These are phyloP conservation scores for Carcinoscorpius rotundicauda DNA, from an alignment of 1,140 invertebrate species.

Conservation along the genomic window DNA sequence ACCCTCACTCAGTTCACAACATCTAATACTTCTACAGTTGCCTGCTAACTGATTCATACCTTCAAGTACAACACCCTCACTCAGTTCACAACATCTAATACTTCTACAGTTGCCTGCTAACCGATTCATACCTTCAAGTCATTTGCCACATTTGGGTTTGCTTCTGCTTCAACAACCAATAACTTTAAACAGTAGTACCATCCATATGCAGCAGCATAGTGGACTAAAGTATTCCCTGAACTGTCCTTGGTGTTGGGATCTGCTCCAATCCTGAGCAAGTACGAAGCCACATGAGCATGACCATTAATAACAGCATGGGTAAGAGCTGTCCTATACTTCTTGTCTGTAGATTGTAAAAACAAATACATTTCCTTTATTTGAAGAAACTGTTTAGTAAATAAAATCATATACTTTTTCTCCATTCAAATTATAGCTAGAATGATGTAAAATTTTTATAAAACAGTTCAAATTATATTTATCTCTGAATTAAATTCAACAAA, in stretches of 20 bases:
- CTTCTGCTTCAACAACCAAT: constrained; percentile 37
- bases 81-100: no score
- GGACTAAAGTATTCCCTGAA: constrained; percentile 40
- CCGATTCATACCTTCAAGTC: constrained; percentile 37
- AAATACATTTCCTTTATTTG: no score
- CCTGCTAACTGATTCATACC: no score
- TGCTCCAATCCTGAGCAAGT: constrained; percentile 37
- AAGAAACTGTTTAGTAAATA: no score
- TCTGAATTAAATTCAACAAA: no score
- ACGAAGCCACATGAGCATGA: constrained; percentile 38
- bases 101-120: no score
- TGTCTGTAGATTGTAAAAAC: constrained; percentile 29
- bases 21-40: no score
- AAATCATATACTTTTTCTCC: no score
- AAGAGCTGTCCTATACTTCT: constrained; percentile 37
- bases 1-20: no score
- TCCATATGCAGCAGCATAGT: constrained; percentile 44
- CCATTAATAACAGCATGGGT: constrained; percentile 43
- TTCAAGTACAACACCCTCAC: constrained; percentile 27
- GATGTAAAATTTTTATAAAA: not conserved
- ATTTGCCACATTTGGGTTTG: constrained; percentile 34
- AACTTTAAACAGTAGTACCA: constrained; percentile 41
- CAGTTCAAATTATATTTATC: no score
- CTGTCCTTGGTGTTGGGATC: constrained; percentile 36
- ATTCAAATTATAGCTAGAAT: not conserved